Conservation (phyloP, 1,140 invertebrate species). For the Chelonus insularis region DNA sequence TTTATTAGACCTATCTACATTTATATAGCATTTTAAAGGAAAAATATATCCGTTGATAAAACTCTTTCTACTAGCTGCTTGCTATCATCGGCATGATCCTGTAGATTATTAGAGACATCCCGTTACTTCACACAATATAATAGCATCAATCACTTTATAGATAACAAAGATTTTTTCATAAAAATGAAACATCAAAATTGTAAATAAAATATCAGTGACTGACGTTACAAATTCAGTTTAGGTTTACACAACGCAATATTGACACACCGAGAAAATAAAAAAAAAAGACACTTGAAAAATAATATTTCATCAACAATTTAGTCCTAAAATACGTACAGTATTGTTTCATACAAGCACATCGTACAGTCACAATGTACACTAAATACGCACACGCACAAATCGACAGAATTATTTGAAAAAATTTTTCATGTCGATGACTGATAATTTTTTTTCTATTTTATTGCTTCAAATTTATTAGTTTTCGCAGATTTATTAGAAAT, state of each 20-base stretch:
- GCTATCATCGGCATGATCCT: slow-evolving; percentile 57
- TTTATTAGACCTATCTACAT: neutral
- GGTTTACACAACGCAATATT: too few species aligned
- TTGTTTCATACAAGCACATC: slow-evolving; percentile 16
- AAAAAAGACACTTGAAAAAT: neutral
- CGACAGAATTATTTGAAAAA: neutral
- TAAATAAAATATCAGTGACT: too few species aligned
- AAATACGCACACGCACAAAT: slow-evolving; percentile 24
- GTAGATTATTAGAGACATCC: slow-evolving; percentile 53
- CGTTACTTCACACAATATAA: slow-evolving; percentile 41
- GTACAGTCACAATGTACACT: slow-evolving; percentile 19
- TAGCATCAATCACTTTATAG: slow-evolving; percentile 39
- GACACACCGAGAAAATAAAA: neutral
- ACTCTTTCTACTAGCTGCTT: slow-evolving; percentile 54
- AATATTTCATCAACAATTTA: neutral
- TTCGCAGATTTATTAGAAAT: neutral
- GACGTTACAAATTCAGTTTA: too few species aligned
- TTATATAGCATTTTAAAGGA: neutral
- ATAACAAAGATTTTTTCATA: too few species aligned
- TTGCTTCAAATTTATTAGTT: neutral
- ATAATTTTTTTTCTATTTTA: neutral
- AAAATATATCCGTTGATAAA: neutral
- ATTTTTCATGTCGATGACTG: neutral
- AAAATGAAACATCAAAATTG: too few species aligned
- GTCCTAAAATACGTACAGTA: neutral